Conservation (phyloP, 2,888 invertebrate genomes). For the Microctonus hyperodae region DNA sequence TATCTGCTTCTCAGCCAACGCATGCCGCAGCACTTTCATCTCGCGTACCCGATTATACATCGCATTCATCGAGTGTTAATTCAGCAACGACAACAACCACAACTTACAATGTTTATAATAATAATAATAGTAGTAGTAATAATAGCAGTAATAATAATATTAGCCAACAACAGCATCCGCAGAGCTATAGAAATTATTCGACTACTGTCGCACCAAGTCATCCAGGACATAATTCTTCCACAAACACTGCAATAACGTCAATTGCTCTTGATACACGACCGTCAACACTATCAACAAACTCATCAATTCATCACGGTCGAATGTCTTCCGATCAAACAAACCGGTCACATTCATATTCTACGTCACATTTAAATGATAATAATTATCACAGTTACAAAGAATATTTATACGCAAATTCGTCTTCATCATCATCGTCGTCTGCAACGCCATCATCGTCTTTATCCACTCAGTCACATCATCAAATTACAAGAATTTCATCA, state of each 20-base stretch:
- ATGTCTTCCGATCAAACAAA: slow-evolving; percentile 45
- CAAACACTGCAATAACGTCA: slow-evolving; percentile 54
- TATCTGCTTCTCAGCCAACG: slow-evolving; percentile 23
- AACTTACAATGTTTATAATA: slow-evolving; percentile 43
- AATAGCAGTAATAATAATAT: not conserved
- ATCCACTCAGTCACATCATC: slow-evolving; percentile 40
- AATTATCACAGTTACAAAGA: slow-evolving; percentile 51
- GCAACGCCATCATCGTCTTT: slow-evolving; percentile 40
- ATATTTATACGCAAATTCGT: slow-evolving; percentile 39
- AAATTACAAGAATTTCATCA: too few relatives aligned
- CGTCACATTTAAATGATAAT: slow-evolving; percentile 30
- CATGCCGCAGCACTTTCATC: slow-evolving; percentile 41
- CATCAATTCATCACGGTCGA: slow-evolving; percentile 39
- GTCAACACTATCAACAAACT: slow-evolving; percentile 40
- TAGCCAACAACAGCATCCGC: slow-evolving; percentile 35
- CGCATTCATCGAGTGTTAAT: slow-evolving; percentile 41
- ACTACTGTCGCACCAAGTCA: slow-evolving; percentile 58
- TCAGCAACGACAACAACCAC: slow-evolving; percentile 45
- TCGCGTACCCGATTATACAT: slow-evolving; percentile 47
- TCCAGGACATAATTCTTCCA: slow-evolving; percentile 50
- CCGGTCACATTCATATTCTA: slow-evolving; percentile 37
- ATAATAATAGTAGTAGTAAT: not conserved
- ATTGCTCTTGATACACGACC: slow-evolving; percentile 44
- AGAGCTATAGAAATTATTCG: slow-evolving; percentile 49
- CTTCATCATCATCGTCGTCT: slow-evolving; percentile 36